Conservation (phyloP, 2,797 vertebrate species). For the Eutrigla gurnardus region DNA sequence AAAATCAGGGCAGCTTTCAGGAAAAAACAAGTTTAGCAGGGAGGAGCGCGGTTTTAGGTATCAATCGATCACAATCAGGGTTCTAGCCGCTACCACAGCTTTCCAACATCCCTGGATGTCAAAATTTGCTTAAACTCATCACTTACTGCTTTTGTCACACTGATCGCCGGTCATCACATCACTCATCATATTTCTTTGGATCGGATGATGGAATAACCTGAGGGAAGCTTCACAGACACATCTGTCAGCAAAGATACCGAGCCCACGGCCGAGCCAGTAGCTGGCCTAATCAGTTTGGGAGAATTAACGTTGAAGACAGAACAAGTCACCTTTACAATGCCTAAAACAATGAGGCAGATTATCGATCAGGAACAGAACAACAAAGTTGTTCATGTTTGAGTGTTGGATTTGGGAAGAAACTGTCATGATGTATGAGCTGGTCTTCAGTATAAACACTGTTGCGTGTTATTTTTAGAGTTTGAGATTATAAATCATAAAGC, state of each 20-base stretch:
- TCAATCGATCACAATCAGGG: constrained; percentile 47
- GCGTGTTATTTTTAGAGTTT: neutral
- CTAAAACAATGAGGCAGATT: neutral
- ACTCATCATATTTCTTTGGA: constrained; percentile 4
- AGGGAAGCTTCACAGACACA: constrained; percentile 22
- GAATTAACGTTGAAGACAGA: constrained; percentile 8
- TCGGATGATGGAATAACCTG: constrained; percentile 32
- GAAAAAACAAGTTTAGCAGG: constrained; percentile 14
- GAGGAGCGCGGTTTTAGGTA: constrained; percentile 38
- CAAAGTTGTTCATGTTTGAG: neutral
- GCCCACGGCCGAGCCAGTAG: neutral
- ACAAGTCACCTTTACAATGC: neutral
- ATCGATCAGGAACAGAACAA: neutral
- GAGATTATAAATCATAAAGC: neutral
- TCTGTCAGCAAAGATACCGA: constrained; percentile 7
- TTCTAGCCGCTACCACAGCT: neutral
- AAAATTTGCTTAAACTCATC: constrained; percentile 4
- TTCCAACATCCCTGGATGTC: constrained; percentile 7
- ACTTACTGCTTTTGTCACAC: constrained; percentile 13
- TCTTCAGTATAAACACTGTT: neutral
- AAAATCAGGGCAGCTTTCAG: constrained; percentile 21
- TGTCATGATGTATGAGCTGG: neutral
- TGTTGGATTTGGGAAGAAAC: neutral
- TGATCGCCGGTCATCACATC: constrained; percentile 33
- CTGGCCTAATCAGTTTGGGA: neutral